Conservation (phyloP, 1,140 invertebrate species). For the Lycorma delicatula region DNA sequence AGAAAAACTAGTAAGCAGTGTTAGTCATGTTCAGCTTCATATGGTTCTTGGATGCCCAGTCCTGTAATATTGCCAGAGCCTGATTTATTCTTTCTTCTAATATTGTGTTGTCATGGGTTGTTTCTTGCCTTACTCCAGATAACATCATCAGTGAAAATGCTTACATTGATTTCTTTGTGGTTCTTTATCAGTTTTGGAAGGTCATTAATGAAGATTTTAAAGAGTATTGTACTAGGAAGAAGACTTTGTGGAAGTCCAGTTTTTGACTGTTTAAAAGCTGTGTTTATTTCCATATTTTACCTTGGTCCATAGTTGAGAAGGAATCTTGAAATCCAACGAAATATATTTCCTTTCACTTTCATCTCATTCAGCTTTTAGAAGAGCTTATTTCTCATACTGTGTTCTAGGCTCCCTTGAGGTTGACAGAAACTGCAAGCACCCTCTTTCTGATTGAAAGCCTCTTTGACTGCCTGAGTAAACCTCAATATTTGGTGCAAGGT, state of each 20-base stretch:
- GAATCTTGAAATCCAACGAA: not conserved
- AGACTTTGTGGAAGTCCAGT: not conserved
- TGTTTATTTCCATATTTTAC: not conserved
- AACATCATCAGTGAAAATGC: not conserved
- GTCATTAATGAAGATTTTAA: not conserved
- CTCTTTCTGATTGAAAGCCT: not conserved
- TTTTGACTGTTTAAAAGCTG: not conserved
- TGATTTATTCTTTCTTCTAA: not conserved
- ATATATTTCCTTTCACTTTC: not conserved
- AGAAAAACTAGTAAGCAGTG: not conserved
- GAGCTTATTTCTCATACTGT: not conserved
- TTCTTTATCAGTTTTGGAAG: no score
- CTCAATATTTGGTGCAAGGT: not conserved
- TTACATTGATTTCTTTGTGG: no score
- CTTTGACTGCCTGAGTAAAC: not conserved
- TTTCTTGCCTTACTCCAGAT: not conserved
- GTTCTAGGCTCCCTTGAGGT: not conserved
- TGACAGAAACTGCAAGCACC: not conserved
- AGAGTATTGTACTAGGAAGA: not conserved
- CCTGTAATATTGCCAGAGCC: not conserved
- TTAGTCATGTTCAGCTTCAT: not conserved
- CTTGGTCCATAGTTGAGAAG: not conserved
- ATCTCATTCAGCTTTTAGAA: not conserved
- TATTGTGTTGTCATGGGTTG: not conserved
- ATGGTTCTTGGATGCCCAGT: not conserved